Conservation (phyloP, 1,140 invertebrate species). For the Phymastichus coffea region DNA sequence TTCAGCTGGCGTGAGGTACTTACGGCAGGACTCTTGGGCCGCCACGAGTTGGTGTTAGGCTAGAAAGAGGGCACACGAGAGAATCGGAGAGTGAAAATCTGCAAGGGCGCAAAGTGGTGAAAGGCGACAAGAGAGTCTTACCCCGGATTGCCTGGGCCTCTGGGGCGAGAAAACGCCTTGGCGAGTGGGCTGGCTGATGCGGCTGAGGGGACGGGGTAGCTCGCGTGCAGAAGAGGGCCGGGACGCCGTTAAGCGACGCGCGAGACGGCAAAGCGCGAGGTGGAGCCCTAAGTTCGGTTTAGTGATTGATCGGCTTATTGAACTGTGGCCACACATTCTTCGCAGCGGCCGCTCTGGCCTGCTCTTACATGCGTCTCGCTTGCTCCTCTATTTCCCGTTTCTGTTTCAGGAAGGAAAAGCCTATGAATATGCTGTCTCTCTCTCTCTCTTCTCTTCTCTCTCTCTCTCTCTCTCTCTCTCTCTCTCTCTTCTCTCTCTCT, state of each 20-base stretch:
- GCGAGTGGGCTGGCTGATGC: constrained; percentile 67
- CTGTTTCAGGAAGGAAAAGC: constrained; percentile 77
- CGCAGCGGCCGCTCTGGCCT: constrained; percentile 47
- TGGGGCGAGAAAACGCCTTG: constrained; percentile 73
- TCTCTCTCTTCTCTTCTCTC: no score
- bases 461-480: no score
- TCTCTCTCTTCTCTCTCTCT: no score
- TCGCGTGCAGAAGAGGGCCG: no score
- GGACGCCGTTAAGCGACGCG: no score
- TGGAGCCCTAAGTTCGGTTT: no score
- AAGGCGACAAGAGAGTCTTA: constrained; percentile 27
- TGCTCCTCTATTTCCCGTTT: constrained; percentile 67
- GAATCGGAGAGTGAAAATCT: no score
- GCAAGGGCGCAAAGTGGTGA: neutral
- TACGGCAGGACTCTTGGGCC: constrained; percentile 45
- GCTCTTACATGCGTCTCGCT: constrained; percentile 56
- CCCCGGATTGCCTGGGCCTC: constrained; percentile 54
- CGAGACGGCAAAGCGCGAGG: no score
- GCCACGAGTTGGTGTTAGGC: constrained; percentile 38
- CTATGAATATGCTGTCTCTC: constrained; percentile 72
- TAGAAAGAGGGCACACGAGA: no score
- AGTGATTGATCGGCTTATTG: no score
- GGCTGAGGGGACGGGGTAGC: constrained; percentile 60
- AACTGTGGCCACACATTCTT: constrained; percentile 58
- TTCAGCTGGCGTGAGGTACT: constrained; percentile 38